Base-by-base conservation (phyloP, 2,888 invertebrate genomes). In the Pyrrhia umbra region DNA sequence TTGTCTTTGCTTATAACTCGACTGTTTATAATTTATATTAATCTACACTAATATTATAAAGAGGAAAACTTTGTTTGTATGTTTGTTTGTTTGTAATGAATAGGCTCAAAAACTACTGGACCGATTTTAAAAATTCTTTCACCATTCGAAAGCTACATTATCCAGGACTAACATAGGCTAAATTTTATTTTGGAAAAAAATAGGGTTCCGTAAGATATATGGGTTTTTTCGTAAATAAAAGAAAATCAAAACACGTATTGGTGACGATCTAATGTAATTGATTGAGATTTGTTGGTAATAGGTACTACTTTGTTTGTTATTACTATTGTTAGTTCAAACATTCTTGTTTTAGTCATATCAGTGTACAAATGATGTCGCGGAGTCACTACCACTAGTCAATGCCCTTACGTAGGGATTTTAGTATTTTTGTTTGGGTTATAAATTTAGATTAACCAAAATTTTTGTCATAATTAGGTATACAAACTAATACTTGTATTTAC, bases 401-500 rank as follows among this genome's bases (percentile, higher is more conserved):
- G 21, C 13, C 6, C 6, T 10, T 39, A 20, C 8, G 6, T 43
- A 45, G 27, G 6, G 6, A 9, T 37, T 20, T 37, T 52, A 45
- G 0, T 23, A 10, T 46, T 13, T 1, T 16, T 9, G 9, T 49
- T 10, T n/a, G n/a, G 13, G 13, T 34, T n/a, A 34, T 13, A n/a
- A n/a, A 34, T 34, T 34, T 30, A 13, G 4, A 34, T 34, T 5
- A n/a, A 34, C 34, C 34, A 34, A 34, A 2, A 34, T 34, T 34
- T 34, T n/a, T 13, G n/a, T 15, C n/a, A 34, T 34, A 9, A 8
- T 27, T 49, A 37, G 21, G 20, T 34, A 21, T 23, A 50, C 37
- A 37, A 13, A 20, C 42, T 45, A 6, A 34, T 34, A 34, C n/a
- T 34, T 25, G 20, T 34, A 51, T 43, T 57, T 50, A 55, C 45